Evolutionary conservation across 2,888 invertebrate species (phyloP), one percentile per base, ranked within the genome.

Genomic region (Strigamia maritima): DNA sequence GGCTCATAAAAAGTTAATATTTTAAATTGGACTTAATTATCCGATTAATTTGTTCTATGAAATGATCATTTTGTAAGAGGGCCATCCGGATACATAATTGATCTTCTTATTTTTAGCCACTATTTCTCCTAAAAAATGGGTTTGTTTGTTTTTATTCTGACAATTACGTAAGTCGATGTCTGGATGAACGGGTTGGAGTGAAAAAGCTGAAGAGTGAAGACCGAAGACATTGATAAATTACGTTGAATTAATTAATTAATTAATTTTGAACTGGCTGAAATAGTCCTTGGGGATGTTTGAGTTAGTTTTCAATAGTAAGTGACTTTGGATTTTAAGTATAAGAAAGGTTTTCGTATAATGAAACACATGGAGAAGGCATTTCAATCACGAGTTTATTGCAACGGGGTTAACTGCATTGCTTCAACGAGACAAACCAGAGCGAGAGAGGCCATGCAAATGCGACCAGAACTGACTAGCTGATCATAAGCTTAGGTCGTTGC

Each of bases 381-480:
- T 3, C 60, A 60, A 60, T 60, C 22, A 24, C 22, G 22, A 60
- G 60, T 60, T 65, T 65, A 65, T 26, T 65, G 65, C 65, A 65
- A 65, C 65, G 65, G 16, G 65, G 65, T 65, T 65, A 65, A 65
- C 65, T 65, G 60, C 4, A 60, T 60, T 60, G 65, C 65, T 65
- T 65, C 65, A 65, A 65, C 65, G 65, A 65, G 65, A 65, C 65
- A 65, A 65, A 65, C 65, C 65, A 26, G 65, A 65, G 26, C 24
- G 65, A 65, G 65, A 65, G 65, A 65, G 26, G 28, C 65, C 65
- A 65, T 65, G 65, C 65, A 65, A 65, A 65, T 65, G 65, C 24
- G 65, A 65, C 65, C 65, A 65, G 65, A 16, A 65, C 10, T 10
- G 65, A 65, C 26, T 65, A 16, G 26, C 26, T 65, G 65, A 65